Conservation (phyloP, 2,888 invertebrate genomes). For the Lamproptera curius region DNA sequence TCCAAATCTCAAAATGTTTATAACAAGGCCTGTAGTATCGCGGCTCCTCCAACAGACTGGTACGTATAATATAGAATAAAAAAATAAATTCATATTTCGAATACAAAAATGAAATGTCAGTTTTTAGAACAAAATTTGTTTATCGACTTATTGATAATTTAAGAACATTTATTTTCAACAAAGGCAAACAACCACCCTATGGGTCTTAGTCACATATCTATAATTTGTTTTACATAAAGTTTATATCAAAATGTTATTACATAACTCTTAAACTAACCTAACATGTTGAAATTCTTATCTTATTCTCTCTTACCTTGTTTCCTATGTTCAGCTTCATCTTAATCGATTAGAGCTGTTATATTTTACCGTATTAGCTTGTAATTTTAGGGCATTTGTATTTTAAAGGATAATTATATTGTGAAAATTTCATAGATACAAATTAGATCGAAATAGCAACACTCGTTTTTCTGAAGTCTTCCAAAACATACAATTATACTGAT, state of each 20-base stretch:
- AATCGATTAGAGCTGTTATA: too few relatives aligned
- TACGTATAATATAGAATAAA: conserved; percentile 29
- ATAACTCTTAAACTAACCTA: conserved; percentile 18
- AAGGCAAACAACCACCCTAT: too few relatives aligned
- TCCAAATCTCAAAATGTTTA: conserved; percentile 43
- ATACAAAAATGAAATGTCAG: neutral
- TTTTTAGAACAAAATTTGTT: neutral
- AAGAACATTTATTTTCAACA: neutral
- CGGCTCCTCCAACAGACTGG: conserved; percentile 60
- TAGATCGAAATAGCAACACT: too few relatives aligned
- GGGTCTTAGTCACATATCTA: too few relatives aligned
- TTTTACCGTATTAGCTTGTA: too few relatives aligned
- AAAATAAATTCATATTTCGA: conserved; percentile 1
- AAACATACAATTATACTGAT: too few relatives aligned
- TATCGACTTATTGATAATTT: neutral
- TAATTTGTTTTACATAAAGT: neutral
- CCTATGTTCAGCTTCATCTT: too few relatives aligned
- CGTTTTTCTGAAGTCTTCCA: too few relatives aligned
- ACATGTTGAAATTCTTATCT: conserved; percentile 15
- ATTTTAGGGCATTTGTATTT: too few relatives aligned
- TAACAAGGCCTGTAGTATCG: conserved; percentile 51
- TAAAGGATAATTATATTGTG: too few relatives aligned
- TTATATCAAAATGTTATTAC: conserved; percentile 5
- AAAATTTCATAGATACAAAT: too few relatives aligned
- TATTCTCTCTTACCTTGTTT: neutral